Evolutionary conservation across 1,140 invertebrate genomes (phyloP).

Genomic region (Drosophila mayri): DNA sequence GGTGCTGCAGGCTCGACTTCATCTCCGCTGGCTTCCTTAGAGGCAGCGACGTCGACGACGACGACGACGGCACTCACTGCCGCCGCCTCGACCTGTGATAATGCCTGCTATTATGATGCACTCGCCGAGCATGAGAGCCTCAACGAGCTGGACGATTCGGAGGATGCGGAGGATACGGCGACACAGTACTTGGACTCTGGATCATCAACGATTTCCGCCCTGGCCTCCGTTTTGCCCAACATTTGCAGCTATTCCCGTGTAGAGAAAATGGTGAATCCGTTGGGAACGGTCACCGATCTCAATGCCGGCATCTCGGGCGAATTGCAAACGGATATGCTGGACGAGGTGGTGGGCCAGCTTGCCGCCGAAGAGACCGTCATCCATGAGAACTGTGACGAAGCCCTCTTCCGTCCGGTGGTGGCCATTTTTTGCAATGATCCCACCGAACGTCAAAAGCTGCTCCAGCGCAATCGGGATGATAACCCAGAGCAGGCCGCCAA

Average conservation of each 20-base stretch:
- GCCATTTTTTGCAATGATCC: slow-evolving; percentile 82
- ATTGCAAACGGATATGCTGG: slow-evolving; percentile 86
- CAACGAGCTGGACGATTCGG: slow-evolving; percentile 29
- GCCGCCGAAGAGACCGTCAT: slow-evolving; percentile 85
- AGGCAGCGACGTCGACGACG: not conserved
- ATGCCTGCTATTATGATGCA: slow-evolving; percentile 79
- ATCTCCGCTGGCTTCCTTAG: slow-evolving; percentile 11
- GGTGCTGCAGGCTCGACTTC: not conserved
- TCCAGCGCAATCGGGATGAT: slow-evolving; percentile 30
- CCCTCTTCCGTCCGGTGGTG: slow-evolving; percentile 87
- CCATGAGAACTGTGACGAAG: slow-evolving; percentile 88
- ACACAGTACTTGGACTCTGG: not conserved
- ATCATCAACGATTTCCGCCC: slow-evolving; percentile 5
- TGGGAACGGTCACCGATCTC: slow-evolving; percentile 88
- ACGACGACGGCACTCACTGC: slow-evolving; percentile 3
- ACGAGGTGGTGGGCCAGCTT: slow-evolving; percentile 81
- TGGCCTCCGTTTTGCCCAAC: slow-evolving; percentile 73
- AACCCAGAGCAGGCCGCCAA: slow-evolving; percentile 12
- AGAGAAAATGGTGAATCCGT: slow-evolving; percentile 89
- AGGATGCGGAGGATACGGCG: slow-evolving; percentile 1
- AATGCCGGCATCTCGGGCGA: slow-evolving; percentile 84
- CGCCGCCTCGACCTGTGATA: slow-evolving; percentile 55
- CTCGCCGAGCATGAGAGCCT: slow-evolving; percentile 66
- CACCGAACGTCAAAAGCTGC: slow-evolving; percentile 43
- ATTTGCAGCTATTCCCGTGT: slow-evolving; percentile 70